A percentile compares a stretch with the other conserved stretches of the same genome.
These are phyloP conservation scores for Centruroides sculpturatus DNA, from an alignment of 1,140 invertebrate genomes.

Conservation along the genomic window DNA sequence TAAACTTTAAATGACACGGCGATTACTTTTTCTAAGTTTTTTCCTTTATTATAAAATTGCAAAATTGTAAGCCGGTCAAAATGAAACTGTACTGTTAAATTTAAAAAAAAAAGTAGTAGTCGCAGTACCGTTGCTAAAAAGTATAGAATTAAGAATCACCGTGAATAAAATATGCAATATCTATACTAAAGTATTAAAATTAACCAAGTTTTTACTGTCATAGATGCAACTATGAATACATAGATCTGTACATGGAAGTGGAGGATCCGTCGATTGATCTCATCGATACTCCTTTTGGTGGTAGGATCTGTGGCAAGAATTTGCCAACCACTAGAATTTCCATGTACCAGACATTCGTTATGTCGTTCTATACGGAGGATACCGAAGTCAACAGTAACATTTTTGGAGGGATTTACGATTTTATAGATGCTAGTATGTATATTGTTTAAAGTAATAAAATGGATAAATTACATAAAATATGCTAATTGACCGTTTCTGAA, in stretches of 20 bases:
- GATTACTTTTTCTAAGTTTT: too few species aligned
- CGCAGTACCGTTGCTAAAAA: too few species aligned
- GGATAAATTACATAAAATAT: not conserved
- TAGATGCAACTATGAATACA: conserved; percentile 92
- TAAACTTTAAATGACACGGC: too few species aligned
- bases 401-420: conserved; percentile 73
- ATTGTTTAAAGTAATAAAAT: not conserved
- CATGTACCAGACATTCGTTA: conserved; percentile 54
- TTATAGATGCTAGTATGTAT: conserved; percentile 85
- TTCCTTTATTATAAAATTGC: too few species aligned
- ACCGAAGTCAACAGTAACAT: conserved; percentile 49
- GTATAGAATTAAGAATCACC: too few species aligned
- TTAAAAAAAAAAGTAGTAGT: too few species aligned
- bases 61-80: too few species aligned
- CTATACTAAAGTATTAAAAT: too few species aligned
- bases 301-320: conserved; percentile 90
- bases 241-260: conserved; percentile 94
- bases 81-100: too few species aligned
- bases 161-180: too few species aligned
- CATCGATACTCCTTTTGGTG: conserved; percentile 88
- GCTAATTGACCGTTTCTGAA: not conserved
- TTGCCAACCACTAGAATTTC: conserved; percentile 51
- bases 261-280: conserved; percentile 55
- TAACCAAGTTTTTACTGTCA: not conserved
- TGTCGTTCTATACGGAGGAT: conserved; percentile 86